These are phyloP conservation scores for Cynopterus brachyotis DNA, from an alignment of 2,113 vertebrate genomes.

Conservation along the genomic window DNA sequence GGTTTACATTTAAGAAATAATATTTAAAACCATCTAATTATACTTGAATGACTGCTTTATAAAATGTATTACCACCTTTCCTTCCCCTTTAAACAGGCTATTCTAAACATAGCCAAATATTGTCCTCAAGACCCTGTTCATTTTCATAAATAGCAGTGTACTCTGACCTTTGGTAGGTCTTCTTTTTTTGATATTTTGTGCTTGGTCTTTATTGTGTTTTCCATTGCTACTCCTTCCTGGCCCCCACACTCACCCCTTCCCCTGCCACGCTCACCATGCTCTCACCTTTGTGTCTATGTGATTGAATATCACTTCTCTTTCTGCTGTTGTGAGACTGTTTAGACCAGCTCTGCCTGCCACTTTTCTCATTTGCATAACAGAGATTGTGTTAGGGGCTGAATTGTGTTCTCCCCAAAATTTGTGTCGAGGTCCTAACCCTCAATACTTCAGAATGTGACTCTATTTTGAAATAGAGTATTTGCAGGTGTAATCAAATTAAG, in stretches of 20 bases:
- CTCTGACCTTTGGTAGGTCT: neutral
- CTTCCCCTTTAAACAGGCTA: neutral
- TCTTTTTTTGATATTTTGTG: neutral
- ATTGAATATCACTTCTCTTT: neutral
- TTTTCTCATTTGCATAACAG: neutral
- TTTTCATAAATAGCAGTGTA: neutral
- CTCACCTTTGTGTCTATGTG: neutral
- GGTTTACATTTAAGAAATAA: neutral
- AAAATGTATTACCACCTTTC: constrained; percentile 19
- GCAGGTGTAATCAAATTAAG: neutral
- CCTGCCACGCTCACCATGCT: neutral
- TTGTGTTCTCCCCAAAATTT: neutral
- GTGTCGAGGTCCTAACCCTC: neutral
- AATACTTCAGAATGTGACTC: neutral
- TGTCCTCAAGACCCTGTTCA: neutral
- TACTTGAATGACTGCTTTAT: neutral
- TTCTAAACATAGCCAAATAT: neutral
- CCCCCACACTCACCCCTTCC: too few relatives aligned
- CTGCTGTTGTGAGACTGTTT: neutral
- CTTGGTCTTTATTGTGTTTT: neutral
- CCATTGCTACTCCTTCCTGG: accelerated
- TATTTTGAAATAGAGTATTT: neutral
- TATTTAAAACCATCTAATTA: neutral
- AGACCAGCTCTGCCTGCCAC: neutral
- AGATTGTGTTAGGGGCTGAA: neutral